Conservation (phyloP, 2,797 vertebrate species). For the Petrocephalus sullivani region DNA sequence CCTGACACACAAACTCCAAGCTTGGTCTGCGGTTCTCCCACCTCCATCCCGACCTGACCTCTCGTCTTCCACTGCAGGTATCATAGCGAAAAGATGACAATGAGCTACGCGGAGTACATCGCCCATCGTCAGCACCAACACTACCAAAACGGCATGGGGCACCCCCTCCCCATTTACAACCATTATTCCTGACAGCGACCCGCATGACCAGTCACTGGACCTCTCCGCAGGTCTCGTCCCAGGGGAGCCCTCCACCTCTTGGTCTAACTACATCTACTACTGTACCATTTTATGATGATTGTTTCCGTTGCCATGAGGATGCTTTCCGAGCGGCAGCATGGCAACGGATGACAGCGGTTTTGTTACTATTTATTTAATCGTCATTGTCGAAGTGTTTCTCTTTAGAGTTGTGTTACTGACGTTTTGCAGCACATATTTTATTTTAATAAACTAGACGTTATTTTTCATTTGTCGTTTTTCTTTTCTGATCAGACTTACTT, state of each 20-base stretch:
- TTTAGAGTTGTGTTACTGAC: conserved; percentile 62
- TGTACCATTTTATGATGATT: conserved; percentile 99
- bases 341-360: conserved; percentile 88
- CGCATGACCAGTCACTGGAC: conserved; percentile 98
- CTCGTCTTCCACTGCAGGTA: conserved; percentile 66
- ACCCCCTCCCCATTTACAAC: conserved; percentile 98
- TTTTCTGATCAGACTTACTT: conserved; percentile 75
- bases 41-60: not conserved
- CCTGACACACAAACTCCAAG: not conserved
- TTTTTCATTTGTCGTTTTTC: conserved; percentile 24
- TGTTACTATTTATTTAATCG: conserved; percentile 45
- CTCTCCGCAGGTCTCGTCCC: conserved; percentile 98
- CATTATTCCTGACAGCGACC: conserved; percentile 99
- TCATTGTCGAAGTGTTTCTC: conserved; percentile 39
- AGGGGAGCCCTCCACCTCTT: conserved; percentile 94
- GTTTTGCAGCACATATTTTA: conserved; percentile 79
- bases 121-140: conserved; percentile 98
- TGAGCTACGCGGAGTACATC: conserved; percentile 98
- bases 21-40: not conserved
- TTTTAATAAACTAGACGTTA: conserved; percentile 58
- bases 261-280: conserved; percentile 99
- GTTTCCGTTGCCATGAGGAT: conserved; percentile 95
- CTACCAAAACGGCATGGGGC: conserved; percentile 98
- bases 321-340: conserved; percentile 71
- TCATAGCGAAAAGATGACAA: conserved; percentile 99